phyloP scores from a whole-genome alignment of 2,888 invertebrate genomes.

The Ectobius pallidus region DNA sequence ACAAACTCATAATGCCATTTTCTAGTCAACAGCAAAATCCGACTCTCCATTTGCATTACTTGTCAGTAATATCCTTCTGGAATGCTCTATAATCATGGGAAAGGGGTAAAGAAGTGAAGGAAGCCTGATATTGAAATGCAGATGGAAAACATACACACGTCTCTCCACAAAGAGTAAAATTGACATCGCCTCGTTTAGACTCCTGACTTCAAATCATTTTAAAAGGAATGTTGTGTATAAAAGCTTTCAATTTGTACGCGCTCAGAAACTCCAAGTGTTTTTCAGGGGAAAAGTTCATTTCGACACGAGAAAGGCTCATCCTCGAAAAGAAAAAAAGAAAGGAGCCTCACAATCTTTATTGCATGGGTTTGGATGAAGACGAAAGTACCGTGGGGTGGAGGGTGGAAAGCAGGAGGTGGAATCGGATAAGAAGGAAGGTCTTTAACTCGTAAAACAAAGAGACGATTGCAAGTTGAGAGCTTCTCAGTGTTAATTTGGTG shows the following conservation, averaged over 20 bases:
- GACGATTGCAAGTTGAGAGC: background rate
- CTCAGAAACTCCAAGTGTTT: background rate
- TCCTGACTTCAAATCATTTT: background rate
- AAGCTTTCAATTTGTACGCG: conserved; percentile 13
- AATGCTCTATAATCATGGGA: too few relatives aligned
- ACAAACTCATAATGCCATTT: too few relatives aligned
- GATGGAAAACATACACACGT: too few relatives aligned
- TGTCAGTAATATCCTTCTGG: too few relatives aligned
- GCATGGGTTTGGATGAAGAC: background rate
- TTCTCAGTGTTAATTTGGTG: conserved; percentile 1
- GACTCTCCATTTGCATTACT: too few relatives aligned
- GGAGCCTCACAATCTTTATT: background rate
- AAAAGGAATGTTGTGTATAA: conserved; percentile 2
- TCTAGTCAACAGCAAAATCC: too few relatives aligned
- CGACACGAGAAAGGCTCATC: background rate
- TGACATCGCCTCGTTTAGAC: background rate
- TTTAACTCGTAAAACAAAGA: conserved; percentile 1
- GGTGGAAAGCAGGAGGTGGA: background rate
- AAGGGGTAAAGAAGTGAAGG: too few relatives aligned
- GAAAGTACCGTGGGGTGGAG: background rate
- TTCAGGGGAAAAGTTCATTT: background rate
- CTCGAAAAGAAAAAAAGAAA: background rate
- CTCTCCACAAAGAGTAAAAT: too few relatives aligned
- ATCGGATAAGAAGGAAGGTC: background rate
- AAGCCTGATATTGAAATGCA: too few relatives aligned